Conservation (phyloP, 92 coral and sea anemone species). For the Siderastrea radians region DNA sequence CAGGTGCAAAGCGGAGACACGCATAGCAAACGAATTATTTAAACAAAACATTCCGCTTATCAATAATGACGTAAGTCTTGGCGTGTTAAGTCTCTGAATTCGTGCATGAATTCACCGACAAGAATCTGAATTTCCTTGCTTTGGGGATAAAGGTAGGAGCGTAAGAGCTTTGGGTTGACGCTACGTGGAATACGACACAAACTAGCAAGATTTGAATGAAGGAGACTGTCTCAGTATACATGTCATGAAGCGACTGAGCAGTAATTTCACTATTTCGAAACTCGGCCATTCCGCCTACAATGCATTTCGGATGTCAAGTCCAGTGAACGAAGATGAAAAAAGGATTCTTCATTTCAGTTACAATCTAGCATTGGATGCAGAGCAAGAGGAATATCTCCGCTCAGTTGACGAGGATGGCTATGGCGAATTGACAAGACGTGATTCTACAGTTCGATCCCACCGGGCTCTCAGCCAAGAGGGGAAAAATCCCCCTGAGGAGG, state of each 20-base stretch:
- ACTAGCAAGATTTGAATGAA: too few species aligned
- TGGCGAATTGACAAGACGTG: neutral
- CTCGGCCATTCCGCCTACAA: constrained; percentile 35
- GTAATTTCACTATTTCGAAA: neutral
- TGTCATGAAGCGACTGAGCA: constrained; percentile 12
- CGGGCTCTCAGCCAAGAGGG: neutral
- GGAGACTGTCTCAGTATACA: too few species aligned
- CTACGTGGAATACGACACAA: neutral
- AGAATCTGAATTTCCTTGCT: neutral
- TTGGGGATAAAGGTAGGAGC: neutral
- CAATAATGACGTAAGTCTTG: neutral
- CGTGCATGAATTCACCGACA: neutral
- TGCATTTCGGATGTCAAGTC: neutral
- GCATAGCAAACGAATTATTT: constrained; percentile 16
- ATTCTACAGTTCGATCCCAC: neutral
- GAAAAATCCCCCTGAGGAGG: too few species aligned
- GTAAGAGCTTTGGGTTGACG: neutral
- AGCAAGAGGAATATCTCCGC: neutral
- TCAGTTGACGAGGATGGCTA: neutral
- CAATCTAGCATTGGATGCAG: constrained; percentile 47
- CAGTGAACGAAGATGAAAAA: constrained; percentile 37
- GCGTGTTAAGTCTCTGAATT: neutral
- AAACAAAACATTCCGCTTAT: constrained; percentile 7
- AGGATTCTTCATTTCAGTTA: constrained; percentile 80
- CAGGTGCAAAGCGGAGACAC: constrained; percentile 14